Evolutionary conservation across 2,113 vertebrate genomes (phyloP).

Genomic region (Nycticebus coucang): DNA sequence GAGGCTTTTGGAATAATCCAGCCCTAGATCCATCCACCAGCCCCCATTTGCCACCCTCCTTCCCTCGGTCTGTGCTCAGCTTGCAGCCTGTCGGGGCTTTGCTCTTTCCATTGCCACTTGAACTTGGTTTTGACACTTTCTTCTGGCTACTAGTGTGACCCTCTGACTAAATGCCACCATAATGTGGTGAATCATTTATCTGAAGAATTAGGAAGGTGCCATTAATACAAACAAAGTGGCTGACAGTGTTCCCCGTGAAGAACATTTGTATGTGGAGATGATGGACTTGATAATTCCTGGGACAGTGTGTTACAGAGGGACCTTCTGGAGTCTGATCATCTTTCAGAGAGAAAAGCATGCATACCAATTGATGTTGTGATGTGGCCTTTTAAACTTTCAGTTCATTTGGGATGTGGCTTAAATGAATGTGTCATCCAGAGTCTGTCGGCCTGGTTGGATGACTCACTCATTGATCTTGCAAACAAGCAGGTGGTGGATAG

Average conservation of each 20-base stretch:
- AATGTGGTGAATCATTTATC: not conserved
- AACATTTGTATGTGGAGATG: not conserved
- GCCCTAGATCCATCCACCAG: not conserved
- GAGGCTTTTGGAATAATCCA: not conserved
- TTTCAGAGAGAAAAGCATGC: conserved; percentile 29
- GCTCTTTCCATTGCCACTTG: not conserved
- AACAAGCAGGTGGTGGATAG: conserved; percentile 41
- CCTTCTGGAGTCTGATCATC: not conserved
- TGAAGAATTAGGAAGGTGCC: not conserved
- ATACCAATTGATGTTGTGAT: not conserved
- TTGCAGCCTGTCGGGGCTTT: not conserved
- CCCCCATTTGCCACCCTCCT: not conserved
- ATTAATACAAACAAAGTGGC: not conserved
- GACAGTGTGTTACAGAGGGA: not conserved
- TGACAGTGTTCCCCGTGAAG: not conserved
- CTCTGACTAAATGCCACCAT: not conserved
- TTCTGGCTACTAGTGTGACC: not conserved
- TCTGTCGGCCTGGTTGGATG: conserved; percentile 18
- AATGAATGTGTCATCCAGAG: conserved; percentile 60
- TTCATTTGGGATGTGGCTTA: conserved; percentile 62
- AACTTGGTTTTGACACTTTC: not conserved
- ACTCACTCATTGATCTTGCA: conserved; percentile 60
- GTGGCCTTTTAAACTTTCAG: conserved; percentile 52
- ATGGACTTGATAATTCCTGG: not conserved
- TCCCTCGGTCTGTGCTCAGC: not conserved